Conservation (phyloP, 2,888 invertebrate genomes). For the Sphaerophoria taeniata region DNA sequence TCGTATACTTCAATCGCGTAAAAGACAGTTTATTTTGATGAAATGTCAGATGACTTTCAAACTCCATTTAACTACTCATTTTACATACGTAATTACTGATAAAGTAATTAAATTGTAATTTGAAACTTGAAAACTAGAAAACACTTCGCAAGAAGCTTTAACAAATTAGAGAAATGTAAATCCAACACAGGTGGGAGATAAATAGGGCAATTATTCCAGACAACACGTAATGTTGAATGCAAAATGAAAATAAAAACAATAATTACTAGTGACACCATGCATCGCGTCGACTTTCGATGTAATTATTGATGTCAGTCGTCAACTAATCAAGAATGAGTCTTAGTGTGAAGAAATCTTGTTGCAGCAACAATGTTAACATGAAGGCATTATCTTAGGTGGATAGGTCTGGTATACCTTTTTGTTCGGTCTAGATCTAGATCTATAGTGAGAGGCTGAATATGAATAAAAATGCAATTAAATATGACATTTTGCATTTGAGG, state of each 20-base stretch:
- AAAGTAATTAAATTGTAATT: too few relatives aligned
- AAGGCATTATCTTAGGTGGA: not conserved
- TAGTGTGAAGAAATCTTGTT: slow-evolving; percentile 24
- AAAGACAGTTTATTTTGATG: too few relatives aligned
- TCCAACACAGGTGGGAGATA: slow-evolving; percentile 21
- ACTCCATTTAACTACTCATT: too few relatives aligned
- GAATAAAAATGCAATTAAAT: not conserved
- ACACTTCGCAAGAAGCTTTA: too few relatives aligned
- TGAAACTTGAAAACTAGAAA: too few relatives aligned
- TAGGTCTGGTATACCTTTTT: not conserved
- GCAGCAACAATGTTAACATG: slow-evolving; percentile 15
- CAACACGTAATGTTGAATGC: slow-evolving; percentile 13
- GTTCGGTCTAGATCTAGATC: not conserved
- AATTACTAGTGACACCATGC: slow-evolving; percentile 30
- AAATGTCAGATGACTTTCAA: too few relatives aligned
- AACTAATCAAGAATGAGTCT: not conserved
- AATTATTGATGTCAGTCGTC: not conserved
- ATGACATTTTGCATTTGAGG: not conserved
- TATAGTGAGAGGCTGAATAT: not conserved
- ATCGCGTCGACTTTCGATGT: not conserved
- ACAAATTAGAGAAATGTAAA: not conserved
- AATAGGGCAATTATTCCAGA: slow-evolving; percentile 48
- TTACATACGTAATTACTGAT: too few relatives aligned
- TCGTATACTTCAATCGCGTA: too few relatives aligned
- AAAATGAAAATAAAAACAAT: slow-evolving; percentile 1